Percentiles rank a stretch among this genome's conserved stretches.
These are phyloP conservation scores for Spermophilus dauricus DNA, from an alignment of 2,113 vertebrate genomes.

Conservation along the genomic window DNA sequence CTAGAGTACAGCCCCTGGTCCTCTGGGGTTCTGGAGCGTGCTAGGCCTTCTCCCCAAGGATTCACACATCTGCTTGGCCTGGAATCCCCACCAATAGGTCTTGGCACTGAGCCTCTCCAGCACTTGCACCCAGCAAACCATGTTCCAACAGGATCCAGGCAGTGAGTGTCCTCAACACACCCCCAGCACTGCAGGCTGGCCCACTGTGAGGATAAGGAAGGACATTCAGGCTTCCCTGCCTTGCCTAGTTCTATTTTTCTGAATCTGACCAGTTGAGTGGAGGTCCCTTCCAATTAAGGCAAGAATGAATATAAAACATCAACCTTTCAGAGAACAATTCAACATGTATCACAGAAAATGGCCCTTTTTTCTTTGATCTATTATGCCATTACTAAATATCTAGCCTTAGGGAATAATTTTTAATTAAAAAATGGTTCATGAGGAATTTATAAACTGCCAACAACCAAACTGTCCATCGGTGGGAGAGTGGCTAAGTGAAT, in stretches of 20 bases:
- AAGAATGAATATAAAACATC: background rate
- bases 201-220: rapidly evolving
- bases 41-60: background rate
- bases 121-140: background rate
- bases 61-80: rapidly evolving
- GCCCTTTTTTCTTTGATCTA: background rate
- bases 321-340: background rate
- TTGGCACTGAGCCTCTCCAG: background rate
- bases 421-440: conserved; percentile 38
- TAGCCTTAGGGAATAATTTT: conserved; percentile 30
- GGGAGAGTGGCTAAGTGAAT: background rate
- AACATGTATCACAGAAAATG: background rate
- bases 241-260: background rate
- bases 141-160: too few relatives aligned
- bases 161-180: background rate
- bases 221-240: background rate
- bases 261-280: background rate
- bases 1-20: background rate
- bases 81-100: background rate
- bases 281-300: background rate
- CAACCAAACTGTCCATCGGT: background rate
- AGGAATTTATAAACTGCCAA: conserved; percentile 36
- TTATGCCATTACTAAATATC: background rate
- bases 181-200: background rate
- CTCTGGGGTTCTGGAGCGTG: background rate